A percentile compares a stretch with the other conserved stretches of the same genome.
Conservation (phyloP, 1,140 invertebrate species). For the Globodera rostochiensis region DNA sequence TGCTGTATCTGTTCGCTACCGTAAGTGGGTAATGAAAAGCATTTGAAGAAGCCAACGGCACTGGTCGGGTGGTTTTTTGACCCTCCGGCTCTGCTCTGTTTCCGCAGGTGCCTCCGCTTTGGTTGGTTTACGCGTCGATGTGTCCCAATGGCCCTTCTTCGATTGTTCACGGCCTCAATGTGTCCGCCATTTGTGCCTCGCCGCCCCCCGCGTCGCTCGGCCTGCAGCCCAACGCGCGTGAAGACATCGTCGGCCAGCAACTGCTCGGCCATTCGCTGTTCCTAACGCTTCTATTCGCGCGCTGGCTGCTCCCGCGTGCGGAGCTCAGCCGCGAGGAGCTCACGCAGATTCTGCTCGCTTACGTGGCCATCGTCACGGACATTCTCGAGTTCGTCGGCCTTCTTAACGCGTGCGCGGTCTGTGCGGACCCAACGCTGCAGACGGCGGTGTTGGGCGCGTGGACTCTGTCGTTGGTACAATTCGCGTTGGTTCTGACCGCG, state of each 20-base stretch:
- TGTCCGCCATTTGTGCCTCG: slow-evolving; percentile 17
- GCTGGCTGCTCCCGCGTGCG: slow-evolving; percentile 71
- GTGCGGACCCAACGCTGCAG: slow-evolving; percentile 50
- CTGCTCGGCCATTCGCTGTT: slow-evolving; percentile 71
- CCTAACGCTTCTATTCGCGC: slow-evolving; percentile 66
- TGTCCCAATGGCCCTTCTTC: slow-evolving; percentile 29
- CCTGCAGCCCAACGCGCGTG: slow-evolving; percentile 9
- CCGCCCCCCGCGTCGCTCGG: neutral
- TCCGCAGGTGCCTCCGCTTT: slow-evolving; percentile 58
- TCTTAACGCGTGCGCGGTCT: slow-evolving; percentile 70
- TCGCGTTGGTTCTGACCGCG: slow-evolving; percentile 61
- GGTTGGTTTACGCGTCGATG: slow-evolving; percentile 58
- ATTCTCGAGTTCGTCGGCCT: slow-evolving; percentile 95
- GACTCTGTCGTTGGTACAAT: slow-evolving; percentile 63
- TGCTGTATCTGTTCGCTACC: slow-evolving; percentile 63
- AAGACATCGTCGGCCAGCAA: slow-evolving; percentile 74
- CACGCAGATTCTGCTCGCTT: slow-evolving; percentile 82
- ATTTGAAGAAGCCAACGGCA: no score
- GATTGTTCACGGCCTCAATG: slow-evolving; percentile 1
- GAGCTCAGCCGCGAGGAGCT: slow-evolving; percentile 85
- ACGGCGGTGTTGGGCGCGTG: slow-evolving; percentile 59
- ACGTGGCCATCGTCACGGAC: slow-evolving; percentile 77
- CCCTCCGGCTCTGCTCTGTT: neutral
- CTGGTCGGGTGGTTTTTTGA: no score
- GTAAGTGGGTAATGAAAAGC: neutral